phyloP scores from a whole-genome alignment of 2,797 vertebrate species.

The Chaunax sp. region DNA sequence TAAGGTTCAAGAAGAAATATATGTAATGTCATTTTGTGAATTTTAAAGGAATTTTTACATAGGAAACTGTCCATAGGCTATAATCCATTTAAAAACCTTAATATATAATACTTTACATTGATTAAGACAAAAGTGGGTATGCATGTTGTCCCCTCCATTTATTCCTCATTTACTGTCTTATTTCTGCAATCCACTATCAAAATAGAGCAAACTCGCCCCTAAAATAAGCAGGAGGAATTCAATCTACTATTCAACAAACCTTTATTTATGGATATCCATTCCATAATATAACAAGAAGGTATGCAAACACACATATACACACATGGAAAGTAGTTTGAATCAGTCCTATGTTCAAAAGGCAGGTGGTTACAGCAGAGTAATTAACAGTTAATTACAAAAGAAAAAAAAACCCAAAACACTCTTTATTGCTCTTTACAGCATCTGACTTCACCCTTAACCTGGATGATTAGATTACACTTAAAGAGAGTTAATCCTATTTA shows the following conservation, averaged over 20 bases:
- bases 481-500: slow-evolving; percentile 76
- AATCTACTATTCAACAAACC: slow-evolving; percentile 68
- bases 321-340: slow-evolving; percentile 75
- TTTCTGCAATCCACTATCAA: neutral
- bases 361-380: slow-evolving; percentile 74
- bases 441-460: slow-evolving; percentile 55
- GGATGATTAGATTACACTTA: slow-evolving; percentile 69
- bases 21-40: too few species aligned
- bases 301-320: slow-evolving; percentile 64
- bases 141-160: too few species aligned
- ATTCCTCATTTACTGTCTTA: neutral
- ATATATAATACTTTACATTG: too few species aligned
- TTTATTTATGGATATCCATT: slow-evolving; percentile 80
- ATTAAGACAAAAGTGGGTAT: too few species aligned
- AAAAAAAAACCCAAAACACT: slow-evolving; percentile 57
- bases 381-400: slow-evolving; percentile 62
- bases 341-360: slow-evolving; percentile 66
- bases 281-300: slow-evolving; percentile 65
- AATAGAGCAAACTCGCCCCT: neutral
- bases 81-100: too few species aligned
- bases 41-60: too few species aligned
- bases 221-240: slow-evolving; percentile 13
- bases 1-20: too few species aligned
- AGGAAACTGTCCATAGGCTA: too few species aligned
- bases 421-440: slow-evolving; percentile 60